Conservation (phyloP, 2,797 vertebrate species). For the Chaetophractus vellerosus region DNA sequence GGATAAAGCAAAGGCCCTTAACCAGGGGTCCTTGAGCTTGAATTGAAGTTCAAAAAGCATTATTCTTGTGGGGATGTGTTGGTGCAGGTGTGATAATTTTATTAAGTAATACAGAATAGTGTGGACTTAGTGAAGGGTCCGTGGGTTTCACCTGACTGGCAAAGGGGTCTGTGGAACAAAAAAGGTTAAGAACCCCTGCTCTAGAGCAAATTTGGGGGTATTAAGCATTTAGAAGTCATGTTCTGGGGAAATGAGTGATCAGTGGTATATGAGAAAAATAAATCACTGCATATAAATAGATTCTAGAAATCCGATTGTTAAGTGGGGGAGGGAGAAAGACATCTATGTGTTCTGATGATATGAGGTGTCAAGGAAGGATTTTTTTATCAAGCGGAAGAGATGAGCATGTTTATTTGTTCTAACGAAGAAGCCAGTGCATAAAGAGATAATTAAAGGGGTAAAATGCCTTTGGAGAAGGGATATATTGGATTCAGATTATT, state of each 20-base stretch:
- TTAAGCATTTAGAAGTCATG: background rate
- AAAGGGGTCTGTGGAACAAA: no score
- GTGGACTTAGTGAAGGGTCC: no score
- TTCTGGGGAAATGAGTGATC: background rate
- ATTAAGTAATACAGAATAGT: no score
- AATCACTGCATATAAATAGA: background rate
- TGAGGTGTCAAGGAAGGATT: background rate
- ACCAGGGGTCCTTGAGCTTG: no score
- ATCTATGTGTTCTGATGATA: background rate
- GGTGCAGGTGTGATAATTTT: no score
- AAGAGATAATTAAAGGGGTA: background rate
- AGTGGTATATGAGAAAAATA: background rate
- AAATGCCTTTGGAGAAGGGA: background rate
- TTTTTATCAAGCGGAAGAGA: background rate
- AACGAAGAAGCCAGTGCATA: background rate
- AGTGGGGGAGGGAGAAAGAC: background rate
- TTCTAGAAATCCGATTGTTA: background rate
- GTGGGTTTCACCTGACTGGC: no score
- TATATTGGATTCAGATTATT: background rate
- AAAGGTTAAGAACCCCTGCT: no score
- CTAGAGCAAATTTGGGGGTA: background rate
- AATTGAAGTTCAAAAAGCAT: no score
- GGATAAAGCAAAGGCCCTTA: background rate
- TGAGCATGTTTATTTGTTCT: background rate
- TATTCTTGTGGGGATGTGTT: no score